Conservation (phyloP, 2,113 vertebrate species). For the Bettongia penicillata region DNA sequence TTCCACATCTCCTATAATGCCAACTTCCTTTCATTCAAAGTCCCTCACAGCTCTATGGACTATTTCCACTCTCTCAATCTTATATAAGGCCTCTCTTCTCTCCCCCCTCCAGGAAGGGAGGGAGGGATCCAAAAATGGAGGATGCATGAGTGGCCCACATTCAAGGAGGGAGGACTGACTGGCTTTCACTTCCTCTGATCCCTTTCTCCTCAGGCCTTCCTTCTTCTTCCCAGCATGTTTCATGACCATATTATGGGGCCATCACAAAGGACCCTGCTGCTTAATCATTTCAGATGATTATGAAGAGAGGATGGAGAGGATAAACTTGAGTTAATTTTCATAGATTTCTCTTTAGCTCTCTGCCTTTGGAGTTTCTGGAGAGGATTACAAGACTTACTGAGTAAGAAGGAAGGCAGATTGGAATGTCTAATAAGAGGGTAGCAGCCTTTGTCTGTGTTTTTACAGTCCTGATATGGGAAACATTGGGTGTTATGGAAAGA, state of each 20-base stretch:
- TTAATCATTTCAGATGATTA: conserved; percentile 1
- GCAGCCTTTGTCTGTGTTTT: neutral
- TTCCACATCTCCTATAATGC: neutral
- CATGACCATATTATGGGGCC: neutral
- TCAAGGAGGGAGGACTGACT: neutral
- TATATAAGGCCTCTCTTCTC: neutral
- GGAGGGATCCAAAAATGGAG: neutral
- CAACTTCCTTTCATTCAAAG: neutral
- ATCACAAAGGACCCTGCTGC: neutral
- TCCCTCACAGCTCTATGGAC: neutral
- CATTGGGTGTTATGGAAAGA: neutral
- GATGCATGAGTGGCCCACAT: neutral
- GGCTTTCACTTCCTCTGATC: neutral
- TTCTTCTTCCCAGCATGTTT: neutral
- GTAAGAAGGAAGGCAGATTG: neutral
- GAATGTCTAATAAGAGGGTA: neutral
- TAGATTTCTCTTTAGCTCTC: neutral
- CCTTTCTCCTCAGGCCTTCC: neutral
- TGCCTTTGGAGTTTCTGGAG: neutral
- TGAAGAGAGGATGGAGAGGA: neutral
- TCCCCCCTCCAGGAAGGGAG: neutral
- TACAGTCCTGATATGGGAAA: neutral
- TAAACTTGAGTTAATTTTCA: neutral
- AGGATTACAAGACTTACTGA: neutral
- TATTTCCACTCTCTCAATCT: neutral